Evolutionary conservation across 2,888 invertebrate genomes (phyloP).

Genomic region (Hirtodrosophila histrioides): DNA sequence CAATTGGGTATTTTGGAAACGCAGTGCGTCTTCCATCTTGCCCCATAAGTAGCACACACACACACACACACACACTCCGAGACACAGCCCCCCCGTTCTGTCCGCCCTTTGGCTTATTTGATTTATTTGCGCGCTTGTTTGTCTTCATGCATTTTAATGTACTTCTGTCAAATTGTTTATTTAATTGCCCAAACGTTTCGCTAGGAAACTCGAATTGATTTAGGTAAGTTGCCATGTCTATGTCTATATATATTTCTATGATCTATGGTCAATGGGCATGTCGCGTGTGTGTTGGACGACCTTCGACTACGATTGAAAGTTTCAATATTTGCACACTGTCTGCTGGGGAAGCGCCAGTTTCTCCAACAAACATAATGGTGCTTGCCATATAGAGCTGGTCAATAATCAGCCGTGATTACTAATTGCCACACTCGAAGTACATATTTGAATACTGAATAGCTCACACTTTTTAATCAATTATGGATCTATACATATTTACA

Average conservation of each 20-base stretch:
- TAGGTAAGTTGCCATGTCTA: not conserved
- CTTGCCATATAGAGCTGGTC: not conserved
- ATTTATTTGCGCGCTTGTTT: slow-evolving; percentile 53
- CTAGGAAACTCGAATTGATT: slow-evolving; percentile 15
- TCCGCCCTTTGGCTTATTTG: slow-evolving; percentile 38
- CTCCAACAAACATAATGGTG: not conserved
- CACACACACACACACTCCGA: not conserved
- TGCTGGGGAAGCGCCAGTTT: not conserved
- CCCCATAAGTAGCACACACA: not conserved
- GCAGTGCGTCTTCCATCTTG: slow-evolving; percentile 1
- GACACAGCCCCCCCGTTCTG: not conserved
- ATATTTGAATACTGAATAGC: no score
- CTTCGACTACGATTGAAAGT: slow-evolving; percentile 25
- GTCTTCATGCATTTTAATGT: slow-evolving; percentile 67
- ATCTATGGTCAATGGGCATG: slow-evolving; percentile 13
- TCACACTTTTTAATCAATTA: no score
- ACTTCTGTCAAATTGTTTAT: slow-evolving; percentile 49
- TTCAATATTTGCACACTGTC: slow-evolving; percentile 29
- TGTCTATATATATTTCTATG: slow-evolving; percentile 21
- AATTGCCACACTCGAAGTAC: not conserved
- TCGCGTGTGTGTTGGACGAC: slow-evolving; percentile 9
- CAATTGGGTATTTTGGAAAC: slow-evolving; percentile 30
- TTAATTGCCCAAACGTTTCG: slow-evolving; percentile 58
- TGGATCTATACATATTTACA: no score
- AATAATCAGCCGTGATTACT: not conserved